These are phyloP conservation scores for Helogale parvula DNA, from an alignment of 2,113 vertebrate species.

Conservation along the genomic window DNA sequence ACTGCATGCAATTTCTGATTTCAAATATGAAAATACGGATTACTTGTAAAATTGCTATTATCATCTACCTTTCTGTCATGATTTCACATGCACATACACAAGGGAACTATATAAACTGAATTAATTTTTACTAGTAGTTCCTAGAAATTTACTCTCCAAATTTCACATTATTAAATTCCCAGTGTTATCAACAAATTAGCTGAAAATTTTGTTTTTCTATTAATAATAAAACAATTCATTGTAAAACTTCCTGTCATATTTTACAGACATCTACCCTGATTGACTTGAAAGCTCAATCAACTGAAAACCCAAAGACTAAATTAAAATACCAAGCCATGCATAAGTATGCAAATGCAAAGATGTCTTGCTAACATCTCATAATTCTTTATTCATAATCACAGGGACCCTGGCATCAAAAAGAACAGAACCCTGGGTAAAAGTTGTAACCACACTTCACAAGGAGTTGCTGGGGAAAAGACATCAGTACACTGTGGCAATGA, in stretches of 20 bases:
- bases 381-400: neutral
- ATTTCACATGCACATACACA: neutral
- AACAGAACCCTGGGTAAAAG: neutral
- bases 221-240: conserved; percentile 28
- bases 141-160: neutral
- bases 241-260: neutral
- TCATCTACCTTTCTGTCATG: neutral
- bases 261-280: neutral
- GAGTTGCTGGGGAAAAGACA: neutral
- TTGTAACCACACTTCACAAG: neutral
- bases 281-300: conserved; percentile 10
- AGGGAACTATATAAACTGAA: neutral
- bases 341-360: conserved; percentile 29
- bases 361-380: neutral
- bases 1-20: conserved; percentile 29
- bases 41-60: conserved; percentile 4
- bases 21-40: conserved; percentile 22
- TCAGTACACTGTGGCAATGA: neutral
- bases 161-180: conserved; percentile 22
- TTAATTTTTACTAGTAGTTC: neutral
- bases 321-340: neutral
- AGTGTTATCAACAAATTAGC: neutral
- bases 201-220: neutral
- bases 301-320: conserved; percentile 22
- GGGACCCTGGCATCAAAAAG: neutral